Percentiles rank a stretch among this genome's conserved stretches.
Evolutionary conservation across 2,113 vertebrate species (phyloP).

Genomic region (Nematolebias whitei): DNA sequence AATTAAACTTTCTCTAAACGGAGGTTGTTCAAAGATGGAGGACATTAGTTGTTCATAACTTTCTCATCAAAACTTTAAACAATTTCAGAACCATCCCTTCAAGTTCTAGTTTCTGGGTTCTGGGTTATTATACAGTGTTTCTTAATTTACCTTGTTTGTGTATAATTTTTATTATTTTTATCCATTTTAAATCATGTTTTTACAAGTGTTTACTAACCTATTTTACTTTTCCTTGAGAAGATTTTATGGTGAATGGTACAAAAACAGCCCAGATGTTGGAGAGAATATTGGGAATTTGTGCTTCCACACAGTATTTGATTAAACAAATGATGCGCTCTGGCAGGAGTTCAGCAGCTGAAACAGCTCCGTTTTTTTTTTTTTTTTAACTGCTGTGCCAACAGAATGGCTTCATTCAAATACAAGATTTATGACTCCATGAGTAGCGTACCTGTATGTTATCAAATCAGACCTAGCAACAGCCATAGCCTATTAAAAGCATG

Average conservation of each 20-base stretch:
- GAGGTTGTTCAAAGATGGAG: no score
- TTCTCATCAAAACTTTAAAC: no score
- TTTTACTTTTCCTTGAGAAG: neutral
- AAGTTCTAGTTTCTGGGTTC: neutral
- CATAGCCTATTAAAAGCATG: slow-evolving; percentile 7
- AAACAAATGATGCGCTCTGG: slow-evolving; percentile 1
- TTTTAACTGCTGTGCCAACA: slow-evolving; percentile 2
- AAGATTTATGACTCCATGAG: neutral
- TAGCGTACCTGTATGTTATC: slow-evolving; percentile 12
- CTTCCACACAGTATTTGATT: slow-evolving; percentile 19
- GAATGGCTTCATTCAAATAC: slow-evolving; percentile 3
- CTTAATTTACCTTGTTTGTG: no score
- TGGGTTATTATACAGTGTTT: no score
- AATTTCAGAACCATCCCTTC: no score
- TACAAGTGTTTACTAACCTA: neutral
- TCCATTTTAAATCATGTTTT: slow-evolving; percentile 1
- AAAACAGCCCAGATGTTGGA: slow-evolving; percentile 9
- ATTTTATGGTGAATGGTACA: slow-evolving; percentile 11
- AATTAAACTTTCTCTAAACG: no score
- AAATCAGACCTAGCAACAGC: neutral
- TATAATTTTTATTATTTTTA: no score
- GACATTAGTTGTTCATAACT: no score
- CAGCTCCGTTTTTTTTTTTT: neutral
- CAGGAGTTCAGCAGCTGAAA: neutral
- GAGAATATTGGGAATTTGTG: slow-evolving; percentile 8